A percentile compares a stretch with the other conserved stretches of the same genome.
Evolutionary conservation across 2,797 vertebrate species (phyloP).

Genomic region (Avahi laniger): DNA sequence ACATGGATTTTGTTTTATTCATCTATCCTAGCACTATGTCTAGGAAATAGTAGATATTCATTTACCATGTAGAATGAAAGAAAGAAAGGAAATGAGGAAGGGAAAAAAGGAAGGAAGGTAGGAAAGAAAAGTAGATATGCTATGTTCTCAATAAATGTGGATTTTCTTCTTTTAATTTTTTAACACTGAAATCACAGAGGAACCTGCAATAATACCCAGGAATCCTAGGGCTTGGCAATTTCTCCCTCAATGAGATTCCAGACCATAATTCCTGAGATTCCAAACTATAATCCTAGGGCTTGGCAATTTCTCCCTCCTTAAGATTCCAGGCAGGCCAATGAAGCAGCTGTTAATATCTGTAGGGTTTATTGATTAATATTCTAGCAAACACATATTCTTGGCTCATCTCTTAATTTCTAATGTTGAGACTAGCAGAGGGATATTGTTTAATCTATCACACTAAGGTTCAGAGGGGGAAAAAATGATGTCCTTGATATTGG

Average conservation of each 20-base stretch:
- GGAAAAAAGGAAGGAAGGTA: no score
- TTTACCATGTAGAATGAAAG: background rate
- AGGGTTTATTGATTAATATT: background rate
- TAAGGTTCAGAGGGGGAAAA: background rate
- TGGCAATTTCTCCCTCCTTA: background rate
- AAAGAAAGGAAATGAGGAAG: background rate
- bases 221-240: background rate
- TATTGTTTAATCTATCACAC: background rate
- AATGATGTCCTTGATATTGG: background rate
- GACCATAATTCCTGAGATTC: background rate
- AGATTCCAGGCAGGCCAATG: slow-evolving; percentile 4
- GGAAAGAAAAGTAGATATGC: background rate
- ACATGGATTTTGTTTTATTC: background rate
- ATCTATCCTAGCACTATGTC: background rate
- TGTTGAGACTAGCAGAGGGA: background rate
- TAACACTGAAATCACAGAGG: slow-evolving; percentile 10
- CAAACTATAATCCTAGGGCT: background rate
- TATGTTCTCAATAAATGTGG: slow-evolving; percentile 29
- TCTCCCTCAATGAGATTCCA: slow-evolving; percentile 18
- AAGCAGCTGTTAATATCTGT: background rate
- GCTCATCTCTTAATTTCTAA: slow-evolving; percentile 37
- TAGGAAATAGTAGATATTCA: background rate
- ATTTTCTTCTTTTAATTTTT: slow-evolving; percentile 30
- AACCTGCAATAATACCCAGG: background rate
- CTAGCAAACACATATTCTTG: background rate